A percentile compares a stretch with the other conserved stretches of the same genome.
These are phyloP conservation scores for Polypterus bichir DNA, from an alignment of 2,113 vertebrate species.

Conservation along the genomic window DNA sequence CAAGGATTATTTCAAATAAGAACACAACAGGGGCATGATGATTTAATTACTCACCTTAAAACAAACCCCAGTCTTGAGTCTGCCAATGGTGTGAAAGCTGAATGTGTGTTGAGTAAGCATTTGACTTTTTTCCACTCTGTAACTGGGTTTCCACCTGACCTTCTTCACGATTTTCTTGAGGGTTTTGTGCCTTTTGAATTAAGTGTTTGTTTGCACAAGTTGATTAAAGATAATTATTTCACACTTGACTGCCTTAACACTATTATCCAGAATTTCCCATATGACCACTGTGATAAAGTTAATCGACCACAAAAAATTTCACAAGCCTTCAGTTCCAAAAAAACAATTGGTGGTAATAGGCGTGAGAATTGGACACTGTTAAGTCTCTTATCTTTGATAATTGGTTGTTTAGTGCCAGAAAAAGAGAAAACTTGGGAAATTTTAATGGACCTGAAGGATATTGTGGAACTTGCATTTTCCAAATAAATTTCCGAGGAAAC, in stretches of 20 bases:
- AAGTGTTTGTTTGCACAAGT: background rate
- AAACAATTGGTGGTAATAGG: slow-evolving; percentile 20
- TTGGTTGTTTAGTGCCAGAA: slow-evolving; percentile 17
- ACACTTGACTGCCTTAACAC: background rate
- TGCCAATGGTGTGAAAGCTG: background rate
- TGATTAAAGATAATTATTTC: background rate
- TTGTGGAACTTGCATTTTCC: slow-evolving; percentile 16
- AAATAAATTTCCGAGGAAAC: slow-evolving; percentile 18
- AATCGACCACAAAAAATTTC: slow-evolving; percentile 12
- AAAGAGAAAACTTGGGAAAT: slow-evolving; percentile 19
- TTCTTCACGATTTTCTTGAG: background rate
- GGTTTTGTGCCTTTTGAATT: background rate
- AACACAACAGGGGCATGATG: background rate
- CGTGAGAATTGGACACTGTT: slow-evolving; percentile 20
- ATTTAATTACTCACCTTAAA: too few relatives aligned
- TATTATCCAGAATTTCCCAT: background rate
- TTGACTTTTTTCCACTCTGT: background rate
- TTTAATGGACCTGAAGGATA: slow-evolving; percentile 21
- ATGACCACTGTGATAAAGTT: background rate
- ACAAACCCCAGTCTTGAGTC: background rate
- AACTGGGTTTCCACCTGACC: background rate
- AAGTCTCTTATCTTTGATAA: slow-evolving; percentile 20
- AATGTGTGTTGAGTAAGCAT: background rate
- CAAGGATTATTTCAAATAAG: background rate
- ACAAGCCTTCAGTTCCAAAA: slow-evolving; percentile 9